These are phyloP conservation scores for Fukomys damarensis DNA, from an alignment of 2,113 vertebrate genomes.

Conservation along the genomic window DNA sequence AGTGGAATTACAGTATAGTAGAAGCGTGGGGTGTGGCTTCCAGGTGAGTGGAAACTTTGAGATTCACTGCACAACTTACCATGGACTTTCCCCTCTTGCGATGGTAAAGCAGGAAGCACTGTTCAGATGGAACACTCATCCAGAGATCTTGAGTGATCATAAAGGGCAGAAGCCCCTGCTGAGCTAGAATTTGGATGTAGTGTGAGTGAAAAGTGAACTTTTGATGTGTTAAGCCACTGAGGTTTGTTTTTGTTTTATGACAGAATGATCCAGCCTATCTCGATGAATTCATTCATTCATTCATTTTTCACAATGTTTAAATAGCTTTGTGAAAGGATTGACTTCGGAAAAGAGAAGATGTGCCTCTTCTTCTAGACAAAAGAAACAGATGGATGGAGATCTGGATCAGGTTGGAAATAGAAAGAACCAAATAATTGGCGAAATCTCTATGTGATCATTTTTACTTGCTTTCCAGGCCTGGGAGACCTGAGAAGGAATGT, in stretches of 20 bases:
- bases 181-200: neutral
- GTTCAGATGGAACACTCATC: neutral
- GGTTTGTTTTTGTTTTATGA: neutral
- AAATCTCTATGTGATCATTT: neutral
- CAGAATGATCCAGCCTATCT: neutral
- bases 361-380: neutral
- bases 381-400: neutral
- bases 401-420: neutral
- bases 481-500: neutral
- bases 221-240: neutral
- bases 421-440: neutral
- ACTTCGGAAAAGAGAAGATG: neutral
- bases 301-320: neutral
- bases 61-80: neutral
- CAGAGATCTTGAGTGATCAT: neutral
- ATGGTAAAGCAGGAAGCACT: neutral
- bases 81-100: neutral
- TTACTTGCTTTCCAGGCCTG: neutral
- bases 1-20: neutral
- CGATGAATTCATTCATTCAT: neutral
- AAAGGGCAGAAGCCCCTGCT: neutral
- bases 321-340: neutral
- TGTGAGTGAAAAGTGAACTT: neutral
- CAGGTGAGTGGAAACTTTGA: neutral
- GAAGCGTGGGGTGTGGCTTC: neutral